Conservation (phyloP, 2,888 invertebrate species). For the Hypolimnas misippus region DNA sequence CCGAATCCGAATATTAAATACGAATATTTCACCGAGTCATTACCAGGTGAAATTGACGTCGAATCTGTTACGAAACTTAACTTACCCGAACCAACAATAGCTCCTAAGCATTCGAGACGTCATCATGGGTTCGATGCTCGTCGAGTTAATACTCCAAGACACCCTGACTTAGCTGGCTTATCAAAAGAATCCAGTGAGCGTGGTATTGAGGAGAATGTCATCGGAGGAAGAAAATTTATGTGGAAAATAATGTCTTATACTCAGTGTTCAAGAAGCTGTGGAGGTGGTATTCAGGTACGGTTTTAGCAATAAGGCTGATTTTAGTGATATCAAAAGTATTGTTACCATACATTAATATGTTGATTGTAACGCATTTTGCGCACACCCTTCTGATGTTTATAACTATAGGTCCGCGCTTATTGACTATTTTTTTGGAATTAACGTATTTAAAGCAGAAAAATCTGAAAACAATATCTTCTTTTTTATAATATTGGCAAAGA, state of each 20-base stretch:
- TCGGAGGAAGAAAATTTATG: slow-evolving; percentile 81
- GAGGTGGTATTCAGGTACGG: slow-evolving; percentile 88
- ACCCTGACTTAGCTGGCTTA: slow-evolving; percentile 53
- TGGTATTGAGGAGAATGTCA: slow-evolving; percentile 64
- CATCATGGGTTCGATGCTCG: slow-evolving; percentile 66
- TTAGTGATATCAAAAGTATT: neutral
- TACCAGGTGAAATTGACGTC: slow-evolving; percentile 68
- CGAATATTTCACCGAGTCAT: slow-evolving; percentile 91
- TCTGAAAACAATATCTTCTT: no score
- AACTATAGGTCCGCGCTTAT: no score
- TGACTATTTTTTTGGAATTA: no score
- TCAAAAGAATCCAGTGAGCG: slow-evolving; percentile 57
- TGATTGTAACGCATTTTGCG: no score
- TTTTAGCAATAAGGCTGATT: neutral
- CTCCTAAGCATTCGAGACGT: slow-evolving; percentile 67
- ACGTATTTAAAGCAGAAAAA: no score
- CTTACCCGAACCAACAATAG: slow-evolving; percentile 53
- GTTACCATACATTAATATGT: no score
- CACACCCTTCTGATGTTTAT: no score
- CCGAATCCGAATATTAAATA: slow-evolving; percentile 95
- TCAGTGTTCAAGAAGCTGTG: slow-evolving; percentile 91
- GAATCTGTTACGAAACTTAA: slow-evolving; percentile 56
- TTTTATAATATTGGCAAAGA: neutral
- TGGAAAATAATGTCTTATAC: slow-evolving; percentile 93
- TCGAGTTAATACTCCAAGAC: slow-evolving; percentile 48